phyloP scores from a whole-genome alignment of 2,797 vertebrate genomes.

The Pseudochromis fuscus region DNA sequence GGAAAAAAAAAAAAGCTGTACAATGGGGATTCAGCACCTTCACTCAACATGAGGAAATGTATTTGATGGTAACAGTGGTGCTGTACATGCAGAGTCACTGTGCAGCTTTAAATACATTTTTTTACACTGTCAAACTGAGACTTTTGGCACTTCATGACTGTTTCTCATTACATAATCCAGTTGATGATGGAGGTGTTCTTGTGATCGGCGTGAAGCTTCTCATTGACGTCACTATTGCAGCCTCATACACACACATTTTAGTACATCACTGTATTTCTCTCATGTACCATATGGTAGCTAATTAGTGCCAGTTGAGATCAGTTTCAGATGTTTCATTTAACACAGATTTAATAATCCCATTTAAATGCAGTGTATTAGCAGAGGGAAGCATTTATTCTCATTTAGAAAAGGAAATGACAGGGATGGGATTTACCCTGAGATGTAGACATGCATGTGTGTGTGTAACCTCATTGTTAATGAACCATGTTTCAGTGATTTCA shows the following conservation, averaged over 20 bases:
- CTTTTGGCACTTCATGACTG: not conserved
- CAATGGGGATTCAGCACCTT: not conserved
- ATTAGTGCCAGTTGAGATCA: not conserved
- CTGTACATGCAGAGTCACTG: not conserved
- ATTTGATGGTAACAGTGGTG: not conserved
- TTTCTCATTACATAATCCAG: conserved; percentile 1
- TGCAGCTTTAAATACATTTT: not conserved
- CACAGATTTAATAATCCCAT: not conserved
- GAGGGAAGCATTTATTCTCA: conserved; percentile 9
- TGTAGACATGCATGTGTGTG: conserved; percentile 6
- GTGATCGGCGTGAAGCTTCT: not conserved
- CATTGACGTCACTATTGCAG: not conserved
- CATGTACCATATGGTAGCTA: not conserved
- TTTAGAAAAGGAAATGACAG: not conserved
- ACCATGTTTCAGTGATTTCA: conserved; percentile 14
- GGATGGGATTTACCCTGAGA: not conserved
- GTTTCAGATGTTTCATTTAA: conserved; percentile 11
- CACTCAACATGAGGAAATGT: conserved; percentile 4
- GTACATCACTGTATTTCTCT: not conserved
- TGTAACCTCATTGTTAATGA: not conserved
- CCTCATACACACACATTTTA: not conserved
- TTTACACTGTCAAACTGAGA: not conserved
- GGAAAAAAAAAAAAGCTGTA: not conserved
- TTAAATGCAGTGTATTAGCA: not conserved
- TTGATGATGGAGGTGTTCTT: too few relatives aligned